A percentile compares a stretch with the other conserved stretches of the same genome.
These are phyloP conservation scores for Aurelia aurita complex sp. Pacific DNA, from an alignment of 30 jellyfish, hydroid and myxozoan genomes.

Conservation along the genomic window DNA sequence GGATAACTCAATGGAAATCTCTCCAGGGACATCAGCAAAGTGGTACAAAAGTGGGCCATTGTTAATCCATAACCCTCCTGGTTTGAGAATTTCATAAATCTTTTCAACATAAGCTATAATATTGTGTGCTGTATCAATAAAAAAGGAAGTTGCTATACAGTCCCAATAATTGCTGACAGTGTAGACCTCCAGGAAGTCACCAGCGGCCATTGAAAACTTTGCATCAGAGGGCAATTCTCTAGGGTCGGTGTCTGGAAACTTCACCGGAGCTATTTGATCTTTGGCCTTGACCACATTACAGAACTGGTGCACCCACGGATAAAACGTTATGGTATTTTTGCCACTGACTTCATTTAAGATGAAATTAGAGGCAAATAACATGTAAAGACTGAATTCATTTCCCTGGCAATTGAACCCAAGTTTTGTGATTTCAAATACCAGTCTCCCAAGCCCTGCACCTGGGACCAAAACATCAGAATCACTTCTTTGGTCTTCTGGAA, in stretches of 20 bases:
- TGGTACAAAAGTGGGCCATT: constrained; percentile 98
- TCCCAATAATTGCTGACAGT: constrained; percentile 63
- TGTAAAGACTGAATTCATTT: constrained; percentile 90
- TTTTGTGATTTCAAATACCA: constrained; percentile 88
- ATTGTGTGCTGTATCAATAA: constrained; percentile 98
- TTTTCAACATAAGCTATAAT: constrained; percentile 88
- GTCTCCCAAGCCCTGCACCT: constrained; percentile 99
- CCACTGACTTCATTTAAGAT: constrained; percentile 58
- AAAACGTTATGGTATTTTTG: constrained; percentile 47
- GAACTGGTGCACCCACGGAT: constrained; percentile 98
- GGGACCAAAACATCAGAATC: constrained; percentile 84
- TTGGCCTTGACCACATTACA: constrained; percentile 63
- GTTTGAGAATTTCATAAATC: constrained; percentile 74
- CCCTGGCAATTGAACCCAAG: constrained; percentile 93
- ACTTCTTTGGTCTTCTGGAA: constrained; percentile 51
- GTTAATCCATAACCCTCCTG: constrained; percentile 98
- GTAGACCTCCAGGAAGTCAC: constrained; percentile 96
- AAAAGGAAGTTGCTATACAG: constrained; percentile 88
- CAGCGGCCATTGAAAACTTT: constrained; percentile 95
- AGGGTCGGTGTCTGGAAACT: constrained; percentile 93
- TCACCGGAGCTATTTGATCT: constrained; percentile 78
- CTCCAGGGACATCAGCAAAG: constrained; percentile 89
- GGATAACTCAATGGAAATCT: constrained; percentile 80
- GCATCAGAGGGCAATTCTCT: constrained; percentile 54
- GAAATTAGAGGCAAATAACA: constrained; percentile 97